Evolutionary conservation across 2,797 vertebrate genomes (phyloP), one percentile per base, ranked within the genome.

Genomic region (Tangara arthus): DNA sequence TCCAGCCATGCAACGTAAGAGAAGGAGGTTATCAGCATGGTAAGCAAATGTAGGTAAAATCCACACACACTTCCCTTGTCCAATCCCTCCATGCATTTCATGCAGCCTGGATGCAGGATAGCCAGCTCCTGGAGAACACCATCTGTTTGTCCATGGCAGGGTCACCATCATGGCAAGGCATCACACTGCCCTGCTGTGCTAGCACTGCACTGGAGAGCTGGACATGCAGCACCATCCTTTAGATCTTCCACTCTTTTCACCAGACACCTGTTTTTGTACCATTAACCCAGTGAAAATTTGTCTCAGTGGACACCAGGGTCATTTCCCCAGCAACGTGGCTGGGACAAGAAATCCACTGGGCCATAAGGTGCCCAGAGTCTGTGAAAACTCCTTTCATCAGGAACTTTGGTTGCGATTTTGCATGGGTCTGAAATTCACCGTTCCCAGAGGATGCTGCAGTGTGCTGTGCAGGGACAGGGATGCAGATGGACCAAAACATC

Each of bases 241-340:
- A 82, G 71, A 88, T 53, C 24, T 79, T 93, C 81, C 15, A 5
- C 44, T 37, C 46, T 95, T 93, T 65, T 84, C 42, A 28, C 26
- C 35, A 78, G 27, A 41, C 55, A 50, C 22, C 27, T 44, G 16
- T 0, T 72, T 90, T 63, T 91, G 32, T 78, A 83, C 56, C 83
- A 69, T 60, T 50, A 53, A 65, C 52, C 42, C 69, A 66, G 27
- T 11, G 24, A 93, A 72, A 59, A 10, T 41, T 68, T 53, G 15
- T 41, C 82, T 73, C 30, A 60, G 52, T 7, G 9, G 69, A 72
- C 71, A 30, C 19, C 39, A 50, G 68, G 10, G 27, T 32, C n/a
- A 60, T 95, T 93, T 72, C 39, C 49, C 53, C 47, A 64, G 34
- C n/a, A 47, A 61, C 4, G 20, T 35, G 5, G 3, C 68, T 61